A percentile compares a stretch with the other conserved stretches of the same genome.
These are phyloP conservation scores for Chrosomus eos DNA, from an alignment of 2,797 vertebrate genomes.

Conservation along the genomic window DNA sequence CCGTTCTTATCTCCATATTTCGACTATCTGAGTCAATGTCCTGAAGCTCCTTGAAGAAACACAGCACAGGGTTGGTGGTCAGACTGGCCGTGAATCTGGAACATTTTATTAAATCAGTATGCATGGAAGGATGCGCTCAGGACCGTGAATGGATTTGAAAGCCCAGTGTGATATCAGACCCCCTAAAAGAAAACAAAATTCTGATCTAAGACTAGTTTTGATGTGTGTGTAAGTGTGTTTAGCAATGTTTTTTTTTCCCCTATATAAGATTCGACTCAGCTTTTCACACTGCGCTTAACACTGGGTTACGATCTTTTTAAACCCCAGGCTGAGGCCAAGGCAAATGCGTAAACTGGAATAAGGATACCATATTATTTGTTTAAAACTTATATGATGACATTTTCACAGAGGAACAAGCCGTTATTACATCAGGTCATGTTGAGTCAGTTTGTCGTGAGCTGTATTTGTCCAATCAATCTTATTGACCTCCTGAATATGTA, in stretches of 20 bases:
- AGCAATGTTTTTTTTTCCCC: not conserved
- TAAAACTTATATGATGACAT: not conserved
- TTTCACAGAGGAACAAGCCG: not conserved
- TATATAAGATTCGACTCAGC: not conserved
- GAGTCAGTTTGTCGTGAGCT: not conserved
- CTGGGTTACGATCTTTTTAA: not conserved
- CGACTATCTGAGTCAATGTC: not conserved
- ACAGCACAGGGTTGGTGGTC: not conserved
- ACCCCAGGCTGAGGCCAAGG: not conserved
- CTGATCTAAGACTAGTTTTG: not conserved
- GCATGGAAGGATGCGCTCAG: not conserved
- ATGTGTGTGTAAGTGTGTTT: not conserved
- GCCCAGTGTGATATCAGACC: not conserved
- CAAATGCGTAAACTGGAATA: not conserved
- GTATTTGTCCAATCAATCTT: not conserved
- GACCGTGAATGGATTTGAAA: not conserved
- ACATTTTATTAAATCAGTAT: slow-evolving; percentile 10
- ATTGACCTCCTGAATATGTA: slow-evolving; percentile 12
- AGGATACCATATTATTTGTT: not conserved
- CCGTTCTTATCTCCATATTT: not conserved
- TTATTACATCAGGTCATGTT: slow-evolving; percentile 11
- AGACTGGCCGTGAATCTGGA: not conserved
- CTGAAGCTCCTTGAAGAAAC: not conserved
- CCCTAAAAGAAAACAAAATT: not conserved
- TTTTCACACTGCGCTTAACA: not conserved